Base-by-base conservation (phyloP, 2,797 vertebrate genomes). In the Gallinago solitaria region DNA sequence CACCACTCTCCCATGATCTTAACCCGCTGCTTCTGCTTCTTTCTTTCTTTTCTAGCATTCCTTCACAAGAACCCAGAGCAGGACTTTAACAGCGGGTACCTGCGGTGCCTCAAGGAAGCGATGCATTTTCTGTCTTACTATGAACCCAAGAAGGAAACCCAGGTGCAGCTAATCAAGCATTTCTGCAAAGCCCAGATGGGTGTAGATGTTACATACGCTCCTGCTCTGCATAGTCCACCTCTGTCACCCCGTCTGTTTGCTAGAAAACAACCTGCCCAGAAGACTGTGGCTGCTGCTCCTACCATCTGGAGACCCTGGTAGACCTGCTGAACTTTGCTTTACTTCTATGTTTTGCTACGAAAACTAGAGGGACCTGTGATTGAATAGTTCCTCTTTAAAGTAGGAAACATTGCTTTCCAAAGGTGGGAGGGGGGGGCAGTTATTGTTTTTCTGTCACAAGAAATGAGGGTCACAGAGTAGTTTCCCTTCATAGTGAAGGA, bases 281-380 rank as follows among this genome's bases (percentile, higher is more conserved):
- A 92, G 57, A 78, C 63, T 2, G 7, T n/a, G 25, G 7, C 71
- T 54, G 80, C 73, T 35, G 78, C 83, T 61, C 43, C 91, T 1
- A 85, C 60, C 84, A 96, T 99, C 94, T 99, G 98, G 98, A 98
- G 98, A 91, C 98, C 99, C 39, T 99, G 98, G 98, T 98, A 98
- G 98, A 97, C 70, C 28, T 41, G 25, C 43, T 9, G 90, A 92
- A 81, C 86, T 65, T 43, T 20, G 41, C 39, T n/a, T 56, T 65
- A 39, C 43, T 63, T 53, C 56, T 37, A 15, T 35, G 35, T 69
- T 87, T 54, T 82, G 74, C 56, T 24, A 32, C 68, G 41, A 71
- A 87, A 79, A 76, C 80, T 74, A 95, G 96, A 96, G 96, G 96
- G 85, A 88, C 83, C 37, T 28, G 85, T 63, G 83, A 54, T 70